Base-by-base conservation (phyloP, 2,113 vertebrate species). In the Cyanoderma ruficeps region DNA sequence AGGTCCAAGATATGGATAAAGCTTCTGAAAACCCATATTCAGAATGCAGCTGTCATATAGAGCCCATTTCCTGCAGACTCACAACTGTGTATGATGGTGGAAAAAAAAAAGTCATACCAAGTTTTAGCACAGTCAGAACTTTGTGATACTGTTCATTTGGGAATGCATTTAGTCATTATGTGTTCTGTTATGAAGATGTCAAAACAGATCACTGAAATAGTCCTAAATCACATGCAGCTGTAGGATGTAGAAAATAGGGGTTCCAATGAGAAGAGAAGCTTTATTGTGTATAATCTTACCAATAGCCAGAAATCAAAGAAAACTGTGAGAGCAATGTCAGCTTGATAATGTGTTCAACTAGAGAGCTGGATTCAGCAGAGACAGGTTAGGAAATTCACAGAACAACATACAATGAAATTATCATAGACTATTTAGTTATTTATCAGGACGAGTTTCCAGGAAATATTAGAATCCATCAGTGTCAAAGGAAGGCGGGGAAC, bases 1-100 rank as follows among this genome's bases (percentile, higher is more conserved):
- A 77, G 83, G 90, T 78, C 67, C 78, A 79, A 89, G 67, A 56
- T 52, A 50, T 6, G 27, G 68, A 41, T 63, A 95, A 93, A 91
- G 67, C 83, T 71, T 94, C 93, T 92, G 81, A 93, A 96, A 93
- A 77, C 53, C 65, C 63, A 76, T 93, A 85, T 69, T 85, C 46
- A 64, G 55, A 81, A 94, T 49, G 86, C 76, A 94, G 57, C 69
- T 88, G 64, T 85, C 0, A 11, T 71, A 75, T 9, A 59, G 50
- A 93, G 67, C 70, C 88, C 80, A 80, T 92, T 94, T 92, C 81
- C 90, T 85, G n/a, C 47, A 82, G 69, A 49, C 65, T 92, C 65
- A 72, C 63, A 89, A n/a, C 1, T 1, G 64, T 20, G 21, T 22
- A 55, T 33, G 83, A 65, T 46, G 60, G 56, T n/a, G 49, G 6